Conservation (phyloP, 2,888 invertebrate species). For the Ichneumoninae sp. region DNA sequence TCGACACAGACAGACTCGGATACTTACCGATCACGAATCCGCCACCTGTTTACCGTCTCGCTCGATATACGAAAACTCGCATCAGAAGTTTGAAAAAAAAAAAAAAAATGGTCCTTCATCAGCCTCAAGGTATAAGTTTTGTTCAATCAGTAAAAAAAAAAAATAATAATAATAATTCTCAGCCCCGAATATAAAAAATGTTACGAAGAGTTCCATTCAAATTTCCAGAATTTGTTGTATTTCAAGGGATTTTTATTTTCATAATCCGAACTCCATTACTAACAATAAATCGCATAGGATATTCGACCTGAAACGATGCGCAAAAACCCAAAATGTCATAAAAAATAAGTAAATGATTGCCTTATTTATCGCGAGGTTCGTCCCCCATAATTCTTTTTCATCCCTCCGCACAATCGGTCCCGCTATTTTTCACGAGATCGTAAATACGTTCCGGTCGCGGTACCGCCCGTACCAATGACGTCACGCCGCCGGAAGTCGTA, state of each 20-base stretch:
- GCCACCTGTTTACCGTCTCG: too few species aligned
- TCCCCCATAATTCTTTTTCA: neutral
- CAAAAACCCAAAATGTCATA: neutral
- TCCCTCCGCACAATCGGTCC: constrained; percentile 9
- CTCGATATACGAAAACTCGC: neutral
- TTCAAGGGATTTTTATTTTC: too few species aligned
- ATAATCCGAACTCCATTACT: too few species aligned
- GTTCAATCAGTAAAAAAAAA: too few species aligned
- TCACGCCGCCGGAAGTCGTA: constrained; percentile 67
- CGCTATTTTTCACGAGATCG: constrained; percentile 60
- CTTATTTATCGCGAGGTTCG: neutral
- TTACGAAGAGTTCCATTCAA: too few species aligned
- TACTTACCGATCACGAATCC: neutral
- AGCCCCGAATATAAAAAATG: too few species aligned
- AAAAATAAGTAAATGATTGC: neutral
- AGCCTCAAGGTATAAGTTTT: too few species aligned
- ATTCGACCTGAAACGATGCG: too few species aligned
- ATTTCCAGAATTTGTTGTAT: too few species aligned
- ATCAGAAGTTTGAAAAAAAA: neutral
- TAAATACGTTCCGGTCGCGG: constrained; percentile 65
- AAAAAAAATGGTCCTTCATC: too few species aligned
- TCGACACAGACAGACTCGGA: constrained; percentile 1
- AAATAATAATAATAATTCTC: too few species aligned
- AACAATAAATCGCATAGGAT: neutral
- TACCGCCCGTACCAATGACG: constrained; percentile 58